A percentile compares a stretch with the other conserved stretches of the same genome.
These are phyloP conservation scores for Celastrina argiolus DNA, from an alignment of 2,888 invertebrate species.

Conservation along the genomic window DNA sequence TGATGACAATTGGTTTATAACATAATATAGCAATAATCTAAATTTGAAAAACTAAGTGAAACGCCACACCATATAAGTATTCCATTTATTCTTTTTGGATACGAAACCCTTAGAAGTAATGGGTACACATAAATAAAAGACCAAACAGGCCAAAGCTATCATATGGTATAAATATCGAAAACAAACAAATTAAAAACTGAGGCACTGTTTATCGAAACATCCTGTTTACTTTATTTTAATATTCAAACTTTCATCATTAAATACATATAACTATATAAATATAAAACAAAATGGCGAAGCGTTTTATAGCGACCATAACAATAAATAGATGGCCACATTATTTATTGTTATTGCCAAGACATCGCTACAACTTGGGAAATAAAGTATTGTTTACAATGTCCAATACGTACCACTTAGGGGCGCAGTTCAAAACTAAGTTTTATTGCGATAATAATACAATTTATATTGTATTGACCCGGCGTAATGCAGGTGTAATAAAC, in stretches of 20 bases:
- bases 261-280: conserved; percentile 12
- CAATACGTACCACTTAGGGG: conserved; percentile 20
- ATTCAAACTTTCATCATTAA: conserved; percentile 15
- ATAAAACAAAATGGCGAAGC: conserved; percentile 14
- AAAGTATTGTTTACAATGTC: conserved; percentile 25
- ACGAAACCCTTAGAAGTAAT: too few species aligned
- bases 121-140: too few species aligned
- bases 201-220: neutral
- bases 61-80: too few species aligned
- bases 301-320: conserved; percentile 25
- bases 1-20: too few species aligned
- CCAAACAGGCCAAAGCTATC: too few species aligned
- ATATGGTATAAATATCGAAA: too few species aligned
- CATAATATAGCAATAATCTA: too few species aligned
- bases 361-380: conserved; percentile 24
- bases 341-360: conserved; percentile 24
- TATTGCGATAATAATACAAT: conserved; percentile 10
- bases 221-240: conserved; percentile 4
- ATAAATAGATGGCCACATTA: conserved; percentile 23
- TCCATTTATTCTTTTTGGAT: too few species aligned
- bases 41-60: too few species aligned
- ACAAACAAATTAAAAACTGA: neutral
- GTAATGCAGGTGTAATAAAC: conserved; percentile 18
- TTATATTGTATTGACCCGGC: neutral
- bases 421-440: conserved; percentile 7